A percentile compares a stretch with the other conserved stretches of the same genome.
Evolutionary conservation across 1,140 invertebrate species (phyloP).

Genomic region (Neodiprion pinetum): DNA sequence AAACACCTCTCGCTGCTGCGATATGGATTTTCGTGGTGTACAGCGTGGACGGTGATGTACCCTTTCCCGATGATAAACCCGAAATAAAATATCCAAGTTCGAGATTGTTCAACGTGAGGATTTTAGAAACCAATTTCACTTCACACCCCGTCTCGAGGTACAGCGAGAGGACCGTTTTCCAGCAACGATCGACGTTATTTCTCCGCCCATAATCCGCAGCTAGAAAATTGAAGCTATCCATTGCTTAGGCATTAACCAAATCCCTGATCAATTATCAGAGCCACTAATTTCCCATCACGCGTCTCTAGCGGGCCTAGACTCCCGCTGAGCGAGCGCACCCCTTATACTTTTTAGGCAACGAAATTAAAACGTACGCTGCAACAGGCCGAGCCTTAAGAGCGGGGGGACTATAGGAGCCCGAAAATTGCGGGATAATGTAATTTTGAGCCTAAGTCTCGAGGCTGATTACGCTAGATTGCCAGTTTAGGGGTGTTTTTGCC

Average conservation of each 20-base stretch:
- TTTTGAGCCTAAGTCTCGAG: slow-evolving; percentile 47
- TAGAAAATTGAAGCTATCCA: not conserved
- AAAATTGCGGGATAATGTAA: slow-evolving; percentile 53
- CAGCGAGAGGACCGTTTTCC: no score
- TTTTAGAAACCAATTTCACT: no score
- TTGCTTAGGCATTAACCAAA: slow-evolving; percentile 27
- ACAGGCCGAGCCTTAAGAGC: slow-evolving; percentile 25
- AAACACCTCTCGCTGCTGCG: not conserved
- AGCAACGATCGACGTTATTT: no score
- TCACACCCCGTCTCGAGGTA: no score
- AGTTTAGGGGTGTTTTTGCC: slow-evolving; percentile 46
- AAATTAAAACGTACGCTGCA: slow-evolving; percentile 49
- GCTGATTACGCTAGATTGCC: slow-evolving; percentile 53
- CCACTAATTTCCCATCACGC: slow-evolving; percentile 51
- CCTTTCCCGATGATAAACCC: not conserved
- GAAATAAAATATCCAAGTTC: not conserved
- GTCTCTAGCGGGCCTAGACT: slow-evolving; percentile 17
- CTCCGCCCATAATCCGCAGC: not conserved
- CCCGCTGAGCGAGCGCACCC: slow-evolving; percentile 40
- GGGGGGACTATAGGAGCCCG: slow-evolving; percentile 40
- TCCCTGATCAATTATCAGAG: slow-evolving; percentile 48
- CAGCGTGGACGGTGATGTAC: not conserved
- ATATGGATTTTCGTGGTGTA: not conserved
- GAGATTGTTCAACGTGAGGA: no score
- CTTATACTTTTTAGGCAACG: slow-evolving; percentile 47